phyloP scores from a whole-genome alignment of 2,113 vertebrate genomes.

The Pseudois nayaur region DNA sequence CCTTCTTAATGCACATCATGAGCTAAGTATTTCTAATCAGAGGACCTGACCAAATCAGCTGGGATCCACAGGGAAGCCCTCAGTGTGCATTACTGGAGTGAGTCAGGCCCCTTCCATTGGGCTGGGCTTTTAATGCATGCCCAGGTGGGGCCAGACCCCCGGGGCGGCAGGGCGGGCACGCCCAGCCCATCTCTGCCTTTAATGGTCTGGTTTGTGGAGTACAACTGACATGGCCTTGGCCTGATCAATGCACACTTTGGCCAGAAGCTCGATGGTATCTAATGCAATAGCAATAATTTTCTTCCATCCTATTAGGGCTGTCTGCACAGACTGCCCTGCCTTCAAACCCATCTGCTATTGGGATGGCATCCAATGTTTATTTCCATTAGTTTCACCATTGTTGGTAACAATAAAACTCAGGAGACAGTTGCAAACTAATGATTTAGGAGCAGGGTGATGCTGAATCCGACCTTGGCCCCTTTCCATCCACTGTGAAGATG shows the following conservation, averaged over 20 bases:
- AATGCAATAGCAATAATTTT: slow-evolving; percentile 68
- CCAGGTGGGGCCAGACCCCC: background rate
- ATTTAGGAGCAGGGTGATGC: slow-evolving; percentile 74
- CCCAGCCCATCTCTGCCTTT: background rate
- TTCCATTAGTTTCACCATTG: slow-evolving; percentile 78
- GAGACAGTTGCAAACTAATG: slow-evolving; percentile 75
- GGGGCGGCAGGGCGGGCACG: background rate
- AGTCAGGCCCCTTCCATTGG: slow-evolving; percentile 10
- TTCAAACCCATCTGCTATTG: slow-evolving; percentile 71
- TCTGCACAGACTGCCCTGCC: slow-evolving; percentile 68
- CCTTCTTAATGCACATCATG: background rate
- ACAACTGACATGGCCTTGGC: slow-evolving; percentile 8
- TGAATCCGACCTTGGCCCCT: slow-evolving; percentile 70
- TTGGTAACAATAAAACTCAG: slow-evolving; percentile 80
- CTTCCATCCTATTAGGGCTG: slow-evolving; percentile 69
- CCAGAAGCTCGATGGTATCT: slow-evolving; percentile 59
- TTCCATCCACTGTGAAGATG: slow-evolving; percentile 75
- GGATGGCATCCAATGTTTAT: slow-evolving; percentile 78
- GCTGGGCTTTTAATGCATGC: background rate
- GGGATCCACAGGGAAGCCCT: background rate
- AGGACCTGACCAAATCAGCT: background rate
- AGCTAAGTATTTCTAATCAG: slow-evolving; percentile 52
- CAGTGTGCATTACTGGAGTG: slow-evolving; percentile 27
- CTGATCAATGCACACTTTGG: slow-evolving; percentile 73
- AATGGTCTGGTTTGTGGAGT: slow-evolving; percentile 45